Base-by-base conservation (phyloP, 2,797 vertebrate genomes). In the Sebastes flavidus region DNA sequence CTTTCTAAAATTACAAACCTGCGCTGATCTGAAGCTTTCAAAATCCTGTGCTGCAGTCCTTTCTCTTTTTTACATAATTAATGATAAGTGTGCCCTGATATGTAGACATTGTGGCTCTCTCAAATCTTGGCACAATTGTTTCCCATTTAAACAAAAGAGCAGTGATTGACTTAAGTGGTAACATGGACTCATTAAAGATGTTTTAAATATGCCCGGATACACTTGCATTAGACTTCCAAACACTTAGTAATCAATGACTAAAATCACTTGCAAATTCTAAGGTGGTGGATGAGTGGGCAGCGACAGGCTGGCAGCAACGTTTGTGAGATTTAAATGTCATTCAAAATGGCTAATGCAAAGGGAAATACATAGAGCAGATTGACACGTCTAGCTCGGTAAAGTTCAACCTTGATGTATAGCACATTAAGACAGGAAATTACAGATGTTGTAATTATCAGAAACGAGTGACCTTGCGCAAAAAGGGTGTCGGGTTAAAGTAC, bases 251-350 rank as follows among this genome's bases (percentile, higher is more conserved):
- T 95, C 93, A 94, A 93, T 95, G 93, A 91, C 89, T 91, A 92
- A 95, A 94, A 93, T 94, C 91, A 89, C 90, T 93, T 85, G 86
- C 82, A 92, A 90, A 94, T 92, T 94, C 90, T 68, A 89, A 88
- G 91, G 88, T 83, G 84, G 74, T 84, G 88, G 89, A 89, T 95
- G 94, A 95, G 95, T 95, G 94, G 95, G 92, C 88, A 92, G 90
- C 92, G 88, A 93, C 94, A 95, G 89, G 89, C 92, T 87, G 91
- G 81, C 84, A 86, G 91, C 88, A 93, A 94, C 92, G 87, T 93
- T 94, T 92, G 85, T 91, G 91, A 92, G 92, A 93, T 93, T 93
- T 95, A 96, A 96, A 96, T 96, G 96, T 96, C 96, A 96, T 90
- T 95, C 94, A 95, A 91, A 94, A 87, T 90, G 88, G 82, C 95